Conservation (phyloP, 2,797 vertebrate species). For the Phoebastria nigripes region DNA sequence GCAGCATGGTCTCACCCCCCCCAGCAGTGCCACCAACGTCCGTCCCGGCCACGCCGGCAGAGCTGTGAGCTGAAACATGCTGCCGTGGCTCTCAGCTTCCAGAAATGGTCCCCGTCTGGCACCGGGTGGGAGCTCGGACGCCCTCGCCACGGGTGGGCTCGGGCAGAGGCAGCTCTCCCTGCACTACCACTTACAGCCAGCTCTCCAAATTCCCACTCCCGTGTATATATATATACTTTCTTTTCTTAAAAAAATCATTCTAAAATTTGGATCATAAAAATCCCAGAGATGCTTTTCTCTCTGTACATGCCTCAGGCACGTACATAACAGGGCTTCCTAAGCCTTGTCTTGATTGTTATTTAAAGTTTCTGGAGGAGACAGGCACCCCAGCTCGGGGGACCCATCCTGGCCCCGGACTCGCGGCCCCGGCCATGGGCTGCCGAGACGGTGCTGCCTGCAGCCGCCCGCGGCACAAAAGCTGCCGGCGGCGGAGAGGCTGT, state of each 20-base stretch:
- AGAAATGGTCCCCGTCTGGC: background rate
- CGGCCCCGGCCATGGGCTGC: fast-evolving
- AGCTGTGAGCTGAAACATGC: background rate
- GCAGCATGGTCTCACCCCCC: background rate
- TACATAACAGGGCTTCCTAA: fast-evolving
- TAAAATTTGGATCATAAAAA: background rate
- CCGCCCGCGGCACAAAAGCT: background rate
- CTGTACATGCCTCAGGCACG: fast-evolving
- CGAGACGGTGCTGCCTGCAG: background rate
- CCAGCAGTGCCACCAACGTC: too few relatives aligned
- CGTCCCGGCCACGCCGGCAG: fast-evolving
- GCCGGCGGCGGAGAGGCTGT: background rate
- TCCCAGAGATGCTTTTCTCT: background rate
- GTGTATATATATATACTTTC: fast-evolving
- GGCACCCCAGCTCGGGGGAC: background rate
- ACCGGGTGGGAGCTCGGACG: fast-evolving
- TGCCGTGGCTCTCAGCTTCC: background rate
- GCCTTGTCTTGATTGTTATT: fast-evolving
- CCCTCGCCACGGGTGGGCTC: fast-evolving
- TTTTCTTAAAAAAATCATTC: background rate
- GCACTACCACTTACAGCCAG: background rate
- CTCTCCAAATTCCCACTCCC: background rate
- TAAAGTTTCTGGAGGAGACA: background rate
- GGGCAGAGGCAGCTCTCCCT: background rate
- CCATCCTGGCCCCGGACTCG: background rate